Evolutionary conservation across 2,888 invertebrate genomes (phyloP), one percentile per base, ranked within the genome.

Genomic region (Leptura quadrifasciata): DNA sequence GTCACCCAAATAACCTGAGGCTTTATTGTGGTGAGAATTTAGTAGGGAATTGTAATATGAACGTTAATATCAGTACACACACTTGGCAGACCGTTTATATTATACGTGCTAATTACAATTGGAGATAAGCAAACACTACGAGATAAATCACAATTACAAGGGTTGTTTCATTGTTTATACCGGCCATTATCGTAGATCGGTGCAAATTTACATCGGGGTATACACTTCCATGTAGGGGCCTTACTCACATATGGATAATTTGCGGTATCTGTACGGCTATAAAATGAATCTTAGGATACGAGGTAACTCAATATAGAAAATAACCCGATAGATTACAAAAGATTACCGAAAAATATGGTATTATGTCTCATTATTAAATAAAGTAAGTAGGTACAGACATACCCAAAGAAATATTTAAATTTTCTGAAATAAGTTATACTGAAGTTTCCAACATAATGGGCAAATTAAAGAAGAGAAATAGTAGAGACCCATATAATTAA

Each of bases 101-200:
- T 80, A 79, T 82, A 82, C 82, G 84, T 82, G 83, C 84, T 84
- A 84, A 85, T 85, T 84, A 84, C 84, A 84, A 83, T 82, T 80
- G 79, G 81, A 84, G 84, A 84, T 84, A 84, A 84, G 84, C 85
- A 81, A 82, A 79, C 79, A 80, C 78, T 78, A 75, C 78, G 79
- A 81, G 82, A 84, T 84, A 83, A 84, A 84, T 85, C 85, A 83
- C 80, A 83, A 84, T 82, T 81, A 78, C 79, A 58, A 78, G 77
- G 78, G 74, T 67, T 57, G 60, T 31, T 55, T 55, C 65, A 72
- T 69, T 69, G 69, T 69, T 69, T 58, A 47, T 64, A 69, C 63
- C n/a, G 68, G 74, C 68, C 61, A 63, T 74, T 74, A 63, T 20
- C 63, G 63, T 68, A 68, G 74, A 74, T 73, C 63, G 67, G 67